These are phyloP conservation scores for Chrysolina haemoptera DNA, from an alignment of 2,888 invertebrate species.

Conservation along the genomic window DNA sequence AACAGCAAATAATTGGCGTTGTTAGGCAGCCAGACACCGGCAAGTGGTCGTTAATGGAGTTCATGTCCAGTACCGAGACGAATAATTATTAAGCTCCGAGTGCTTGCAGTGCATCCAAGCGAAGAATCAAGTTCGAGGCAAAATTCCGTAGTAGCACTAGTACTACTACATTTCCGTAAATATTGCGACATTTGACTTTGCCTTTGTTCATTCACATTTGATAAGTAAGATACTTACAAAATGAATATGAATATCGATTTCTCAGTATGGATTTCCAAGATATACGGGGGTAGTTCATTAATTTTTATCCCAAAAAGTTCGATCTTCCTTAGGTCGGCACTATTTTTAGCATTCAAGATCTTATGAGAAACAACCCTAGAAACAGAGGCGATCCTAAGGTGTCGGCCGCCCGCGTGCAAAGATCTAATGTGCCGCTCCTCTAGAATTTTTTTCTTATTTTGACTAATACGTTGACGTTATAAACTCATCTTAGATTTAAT, in stretches of 20 bases:
- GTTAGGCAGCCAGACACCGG: conserved; percentile 14
- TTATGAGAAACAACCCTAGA: too few relatives aligned
- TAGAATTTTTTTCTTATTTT: too few relatives aligned
- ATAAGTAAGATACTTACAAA: not conserved
- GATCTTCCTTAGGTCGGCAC: too few relatives aligned
- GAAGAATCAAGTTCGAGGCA: conserved; percentile 64
- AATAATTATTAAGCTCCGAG: conserved; percentile 58
- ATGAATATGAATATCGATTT: not conserved
- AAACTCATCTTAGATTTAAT: too few relatives aligned
- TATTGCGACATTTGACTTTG: conserved; percentile 41
- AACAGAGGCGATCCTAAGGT: too few relatives aligned
- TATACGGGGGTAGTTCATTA: not conserved
- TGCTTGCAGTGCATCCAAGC: conserved; percentile 62
- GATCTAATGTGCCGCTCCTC: too few relatives aligned
- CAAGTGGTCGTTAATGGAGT: conserved; percentile 25
- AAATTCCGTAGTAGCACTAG: conserved; percentile 52
- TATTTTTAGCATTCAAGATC: too few relatives aligned
- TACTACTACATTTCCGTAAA: conserved; percentile 56
- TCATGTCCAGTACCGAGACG: conserved; percentile 45
- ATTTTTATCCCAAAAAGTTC: too few relatives aligned
- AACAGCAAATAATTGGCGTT: conserved; percentile 15
- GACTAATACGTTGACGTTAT: too few relatives aligned
- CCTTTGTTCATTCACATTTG: conserved; percentile 15
- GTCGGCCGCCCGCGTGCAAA: too few relatives aligned
- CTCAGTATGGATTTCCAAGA: not conserved